A percentile compares a stretch with the other conserved stretches of the same genome.
Conservation (phyloP, 2,113 vertebrate genomes). For the Gyps fulvus region DNA sequence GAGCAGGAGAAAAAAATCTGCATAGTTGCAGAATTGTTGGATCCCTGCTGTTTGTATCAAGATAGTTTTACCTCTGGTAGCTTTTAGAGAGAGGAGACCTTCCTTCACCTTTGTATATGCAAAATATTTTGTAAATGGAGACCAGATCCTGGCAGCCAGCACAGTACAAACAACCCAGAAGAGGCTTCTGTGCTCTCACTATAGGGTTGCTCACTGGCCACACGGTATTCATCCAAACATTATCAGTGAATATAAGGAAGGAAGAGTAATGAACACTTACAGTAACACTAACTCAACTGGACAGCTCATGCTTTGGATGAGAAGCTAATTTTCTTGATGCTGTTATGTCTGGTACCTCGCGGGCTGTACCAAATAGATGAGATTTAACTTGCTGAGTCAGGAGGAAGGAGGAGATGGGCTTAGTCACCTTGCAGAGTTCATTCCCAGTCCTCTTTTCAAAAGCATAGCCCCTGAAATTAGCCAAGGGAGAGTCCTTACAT, state of each 20-base stretch:
- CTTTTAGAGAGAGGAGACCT: background rate
- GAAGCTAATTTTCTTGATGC: background rate
- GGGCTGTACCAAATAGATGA: background rate
- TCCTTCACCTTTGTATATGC: background rate
- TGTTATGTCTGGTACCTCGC: background rate
- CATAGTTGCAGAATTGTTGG: background rate
- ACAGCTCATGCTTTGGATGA: background rate
- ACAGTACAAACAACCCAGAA: background rate
- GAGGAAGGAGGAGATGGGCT: background rate
- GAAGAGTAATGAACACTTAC: background rate
- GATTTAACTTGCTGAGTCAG: slow-evolving; percentile 6
- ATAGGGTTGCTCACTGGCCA: accelerated
- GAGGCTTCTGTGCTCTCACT: background rate
- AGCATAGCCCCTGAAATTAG: background rate
- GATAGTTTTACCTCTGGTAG: background rate
- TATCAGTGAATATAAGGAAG: background rate
- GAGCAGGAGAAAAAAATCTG: background rate
- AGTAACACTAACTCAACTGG: background rate
- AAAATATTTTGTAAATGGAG: background rate
- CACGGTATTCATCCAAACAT: accelerated
- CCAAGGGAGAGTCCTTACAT: background rate
- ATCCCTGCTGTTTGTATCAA: background rate
- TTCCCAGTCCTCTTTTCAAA: background rate
- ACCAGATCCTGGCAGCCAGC: background rate
- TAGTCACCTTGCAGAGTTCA: background rate